These are phyloP conservation scores for human (Homo sapiens) DNA, from an alignment of 2,113 vertebrate genomes.

Conservation along the genomic window DNA sequence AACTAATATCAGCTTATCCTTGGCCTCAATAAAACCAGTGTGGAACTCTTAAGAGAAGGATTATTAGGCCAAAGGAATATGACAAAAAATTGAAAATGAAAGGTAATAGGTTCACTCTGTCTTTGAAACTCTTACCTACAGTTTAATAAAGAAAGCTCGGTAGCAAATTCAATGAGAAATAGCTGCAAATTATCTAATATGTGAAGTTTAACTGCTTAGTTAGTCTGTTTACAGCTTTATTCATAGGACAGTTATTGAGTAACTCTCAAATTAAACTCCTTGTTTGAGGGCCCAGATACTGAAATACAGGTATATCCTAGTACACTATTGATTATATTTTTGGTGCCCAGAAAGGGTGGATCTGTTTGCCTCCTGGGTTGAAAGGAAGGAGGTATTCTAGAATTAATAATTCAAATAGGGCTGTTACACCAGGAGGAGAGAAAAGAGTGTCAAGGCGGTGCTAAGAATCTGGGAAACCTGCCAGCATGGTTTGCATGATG, in stretches of 20 bases:
- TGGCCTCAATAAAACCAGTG: neutral
- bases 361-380: slow-evolving; percentile 10
- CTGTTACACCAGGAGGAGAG: slow-evolving; percentile 42
- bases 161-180: neutral
- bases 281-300: neutral
- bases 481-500: slow-evolving; percentile 63
- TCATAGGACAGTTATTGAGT: neutral
- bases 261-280: neutral
- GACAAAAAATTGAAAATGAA: slow-evolving; percentile 20
- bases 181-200: neutral
- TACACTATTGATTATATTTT: neutral
- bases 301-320: neutral
- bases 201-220: neutral
- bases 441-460: slow-evolving; percentile 62
- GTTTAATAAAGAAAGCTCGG: neutral
- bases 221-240: slow-evolving; percentile 12
- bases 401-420: slow-evolving; percentile 69
- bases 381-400: slow-evolving; percentile 41
- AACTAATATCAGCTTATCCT: neutral
- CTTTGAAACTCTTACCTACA: neutral
- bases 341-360: neutral
- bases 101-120: neutral
- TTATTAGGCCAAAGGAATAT: neutral
- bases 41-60: neutral
- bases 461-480: slow-evolving; percentile 67